phyloP scores from a whole-genome alignment of 2,113 vertebrate species.

The Rhizomys pruinosus region DNA sequence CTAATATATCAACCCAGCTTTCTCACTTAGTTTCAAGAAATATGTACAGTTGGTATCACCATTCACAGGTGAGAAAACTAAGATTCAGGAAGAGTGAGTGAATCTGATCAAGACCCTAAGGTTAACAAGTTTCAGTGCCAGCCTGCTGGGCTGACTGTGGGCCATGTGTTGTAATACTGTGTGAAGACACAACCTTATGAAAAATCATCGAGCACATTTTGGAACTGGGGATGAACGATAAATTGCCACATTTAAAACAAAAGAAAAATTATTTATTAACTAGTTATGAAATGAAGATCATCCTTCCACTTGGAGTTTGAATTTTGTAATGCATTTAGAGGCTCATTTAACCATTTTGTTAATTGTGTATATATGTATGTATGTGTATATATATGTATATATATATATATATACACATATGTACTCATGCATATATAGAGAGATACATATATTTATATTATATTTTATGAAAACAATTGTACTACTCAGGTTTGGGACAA shows the following conservation, averaged over 20 bases:
- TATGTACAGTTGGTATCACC: background rate
- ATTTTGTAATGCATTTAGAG: too few species aligned
- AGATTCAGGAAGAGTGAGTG: background rate
- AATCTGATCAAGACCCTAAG: background rate
- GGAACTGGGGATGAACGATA: background rate
- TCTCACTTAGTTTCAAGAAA: background rate
- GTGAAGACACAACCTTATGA: background rate
- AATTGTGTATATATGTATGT: background rate
- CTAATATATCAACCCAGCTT: background rate
- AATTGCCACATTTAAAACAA: background rate
- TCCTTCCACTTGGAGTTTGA: background rate
- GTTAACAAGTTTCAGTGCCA: background rate
- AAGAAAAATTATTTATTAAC: background rate
- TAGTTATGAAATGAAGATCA: background rate
- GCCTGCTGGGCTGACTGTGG: accelerated
- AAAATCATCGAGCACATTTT: background rate
- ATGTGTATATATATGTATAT: too few species aligned
- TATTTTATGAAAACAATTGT: background rate
- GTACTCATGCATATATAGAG: background rate
- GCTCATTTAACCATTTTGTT: background rate
- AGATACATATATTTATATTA: too few species aligned
- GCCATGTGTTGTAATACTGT: background rate
- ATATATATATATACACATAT: background rate
- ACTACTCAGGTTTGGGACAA: background rate
- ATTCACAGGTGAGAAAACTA: background rate